Evolutionary conservation across 2,113 vertebrate species (phyloP).

Genomic region (Panthera uncia): DNA sequence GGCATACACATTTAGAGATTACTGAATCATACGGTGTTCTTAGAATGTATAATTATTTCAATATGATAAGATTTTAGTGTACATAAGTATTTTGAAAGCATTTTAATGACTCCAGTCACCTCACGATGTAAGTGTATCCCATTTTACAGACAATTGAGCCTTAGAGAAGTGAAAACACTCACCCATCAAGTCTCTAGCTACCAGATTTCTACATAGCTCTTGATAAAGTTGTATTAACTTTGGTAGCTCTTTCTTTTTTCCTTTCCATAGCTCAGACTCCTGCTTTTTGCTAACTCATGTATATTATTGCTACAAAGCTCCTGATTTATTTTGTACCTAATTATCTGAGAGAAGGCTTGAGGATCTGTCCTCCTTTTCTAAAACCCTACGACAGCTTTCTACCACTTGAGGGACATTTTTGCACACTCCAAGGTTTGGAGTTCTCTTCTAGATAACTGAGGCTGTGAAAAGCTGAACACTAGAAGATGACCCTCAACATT

Average conservation of each 20-base stretch:
- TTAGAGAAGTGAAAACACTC: background rate
- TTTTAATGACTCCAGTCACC: background rate
- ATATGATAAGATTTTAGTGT: background rate
- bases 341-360: constrained; percentile 28
- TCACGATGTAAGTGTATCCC: background rate
- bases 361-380: background rate
- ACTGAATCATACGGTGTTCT: background rate
- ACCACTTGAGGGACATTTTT: background rate
- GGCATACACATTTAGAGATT: background rate
- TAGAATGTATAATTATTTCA: background rate
- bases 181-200: background rate
- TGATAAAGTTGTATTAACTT: background rate
- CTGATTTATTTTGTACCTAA: background rate
- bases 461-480: background rate
- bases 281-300: background rate
- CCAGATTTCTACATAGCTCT: background rate
- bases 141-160: constrained; percentile 10
- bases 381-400: background rate
- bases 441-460: background rate
- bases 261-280: background rate
- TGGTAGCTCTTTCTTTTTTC: background rate
- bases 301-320: background rate
- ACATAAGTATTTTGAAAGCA: constrained; percentile 8
- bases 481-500: background rate
- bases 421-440: background rate